phyloP scores from a whole-genome alignment of 2,888 invertebrate species.

The Mystacides longicornis region DNA sequence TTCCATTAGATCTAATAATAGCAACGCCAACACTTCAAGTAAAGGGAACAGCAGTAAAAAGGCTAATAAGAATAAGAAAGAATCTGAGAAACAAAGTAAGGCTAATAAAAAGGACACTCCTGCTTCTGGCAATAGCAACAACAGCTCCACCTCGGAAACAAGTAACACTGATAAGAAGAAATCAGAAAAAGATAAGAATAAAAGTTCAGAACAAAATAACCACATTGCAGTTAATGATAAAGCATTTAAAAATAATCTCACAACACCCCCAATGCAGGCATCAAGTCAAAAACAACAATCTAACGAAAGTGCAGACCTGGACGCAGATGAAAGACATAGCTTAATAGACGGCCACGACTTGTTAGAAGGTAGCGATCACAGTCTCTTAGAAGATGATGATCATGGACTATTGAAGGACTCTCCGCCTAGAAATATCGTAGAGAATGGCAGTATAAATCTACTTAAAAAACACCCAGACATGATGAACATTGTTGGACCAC shows the following conservation, averaged over 20 bases:
- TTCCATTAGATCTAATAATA: neutral
- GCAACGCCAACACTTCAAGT: neutral
- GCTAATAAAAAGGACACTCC: slow-evolving; percentile 27
- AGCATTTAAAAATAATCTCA: slow-evolving; percentile 10
- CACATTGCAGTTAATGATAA: slow-evolving; percentile 14
- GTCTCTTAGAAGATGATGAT: slow-evolving; percentile 23
- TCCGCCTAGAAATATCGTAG: slow-evolving; percentile 1
- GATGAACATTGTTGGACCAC: slow-evolving; percentile 9
- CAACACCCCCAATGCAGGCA: neutral
- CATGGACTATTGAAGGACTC: slow-evolving; percentile 18
- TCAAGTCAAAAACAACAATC: neutral
- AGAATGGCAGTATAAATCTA: neutral
- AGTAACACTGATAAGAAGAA: neutral
- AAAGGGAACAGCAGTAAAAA: slow-evolving; percentile 45
- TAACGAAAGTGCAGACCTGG: slow-evolving; percentile 2
- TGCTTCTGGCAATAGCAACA: neutral
- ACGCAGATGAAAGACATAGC: slow-evolving; percentile 39
- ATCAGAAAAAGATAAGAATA: slow-evolving; percentile 10
- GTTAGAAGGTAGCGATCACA: slow-evolving; percentile 40
- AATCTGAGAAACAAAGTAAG: slow-evolving; percentile 17
- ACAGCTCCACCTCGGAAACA: neutral
- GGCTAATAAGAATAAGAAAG: slow-evolving; percentile 31
- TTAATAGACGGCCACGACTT: slow-evolving; percentile 42
- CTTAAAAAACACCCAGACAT: slow-evolving; percentile 16
- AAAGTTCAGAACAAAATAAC: slow-evolving; percentile 23